Evolutionary conservation across 2,113 vertebrate species (phyloP).

Genomic region (Astatotilapia flaviijosephi): DNA sequence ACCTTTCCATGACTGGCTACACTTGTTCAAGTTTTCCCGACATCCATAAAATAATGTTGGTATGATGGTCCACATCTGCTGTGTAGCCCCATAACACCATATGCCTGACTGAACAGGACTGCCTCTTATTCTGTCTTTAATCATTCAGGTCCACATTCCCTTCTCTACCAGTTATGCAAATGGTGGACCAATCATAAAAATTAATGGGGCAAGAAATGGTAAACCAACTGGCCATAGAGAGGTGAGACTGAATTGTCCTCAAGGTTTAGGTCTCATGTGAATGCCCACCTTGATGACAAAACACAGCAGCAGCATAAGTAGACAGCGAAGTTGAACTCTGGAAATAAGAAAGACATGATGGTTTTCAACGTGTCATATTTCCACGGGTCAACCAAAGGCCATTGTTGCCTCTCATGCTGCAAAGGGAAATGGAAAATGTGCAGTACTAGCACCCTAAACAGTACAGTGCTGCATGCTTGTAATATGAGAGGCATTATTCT

Average conservation of each 20-base stretch:
- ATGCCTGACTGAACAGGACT: neutral
- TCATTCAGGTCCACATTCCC: slow-evolving; percentile 22
- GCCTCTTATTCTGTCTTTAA: slow-evolving; percentile 28
- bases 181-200: slow-evolving; percentile 44
- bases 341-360: slow-evolving; percentile 22
- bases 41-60: neutral
- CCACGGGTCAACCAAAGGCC: slow-evolving; percentile 45
- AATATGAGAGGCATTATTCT: slow-evolving; percentile 25
- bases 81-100: slow-evolving; percentile 14
- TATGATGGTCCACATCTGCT: slow-evolving; percentile 17
- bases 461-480: slow-evolving; percentile 4
- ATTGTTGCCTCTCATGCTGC: slow-evolving; percentile 7
- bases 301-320: slow-evolving; percentile 8
- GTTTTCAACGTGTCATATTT: slow-evolving; percentile 49
- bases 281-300: slow-evolving; percentile 18
- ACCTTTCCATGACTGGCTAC: neutral
- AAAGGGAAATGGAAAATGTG: slow-evolving; percentile 19
- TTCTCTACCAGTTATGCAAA: slow-evolving; percentile 45
- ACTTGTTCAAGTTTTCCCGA: slow-evolving; percentile 14
- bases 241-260: slow-evolving; percentile 1
- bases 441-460: slow-evolving; percentile 4
- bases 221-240: slow-evolving; percentile 36
- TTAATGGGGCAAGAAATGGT: slow-evolving; percentile 44
- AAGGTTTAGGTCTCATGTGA: slow-evolving; percentile 37
- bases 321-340: neutral